phyloP scores from a whole-genome alignment of 2,797 vertebrate species.

The Siniperca obscura region DNA sequence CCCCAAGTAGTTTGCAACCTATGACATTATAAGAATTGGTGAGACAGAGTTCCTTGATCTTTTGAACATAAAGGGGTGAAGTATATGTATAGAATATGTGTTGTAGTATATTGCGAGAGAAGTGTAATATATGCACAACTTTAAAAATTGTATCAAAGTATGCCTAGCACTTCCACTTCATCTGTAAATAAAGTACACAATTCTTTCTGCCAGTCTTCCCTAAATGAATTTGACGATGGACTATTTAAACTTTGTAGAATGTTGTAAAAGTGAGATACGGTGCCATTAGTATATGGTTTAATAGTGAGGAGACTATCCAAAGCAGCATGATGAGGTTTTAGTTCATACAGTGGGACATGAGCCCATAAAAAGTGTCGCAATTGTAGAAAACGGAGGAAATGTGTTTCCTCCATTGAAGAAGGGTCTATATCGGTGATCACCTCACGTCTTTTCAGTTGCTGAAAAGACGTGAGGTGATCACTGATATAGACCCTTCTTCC shows the following conservation, averaged over 20 bases:
- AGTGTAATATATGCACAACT: not conserved
- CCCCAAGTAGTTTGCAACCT: not conserved
- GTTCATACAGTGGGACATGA: not conserved
- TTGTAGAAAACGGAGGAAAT: not conserved
- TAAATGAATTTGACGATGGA: not conserved
- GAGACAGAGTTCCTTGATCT: not conserved
- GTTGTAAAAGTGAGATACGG: slow-evolving; percentile 6
- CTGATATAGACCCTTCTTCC: not conserved
- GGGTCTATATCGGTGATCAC: too few species aligned
- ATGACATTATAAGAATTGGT: not conserved
- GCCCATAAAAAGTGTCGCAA: not conserved
- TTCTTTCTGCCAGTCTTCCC: slow-evolving; percentile 7
- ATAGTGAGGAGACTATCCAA: not conserved
- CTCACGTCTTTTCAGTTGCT: too few species aligned
- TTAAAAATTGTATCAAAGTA: not conserved
- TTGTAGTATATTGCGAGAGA: not conserved
- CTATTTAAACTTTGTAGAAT: not conserved
- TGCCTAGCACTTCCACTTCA: not conserved
- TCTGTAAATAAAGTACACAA: not conserved
- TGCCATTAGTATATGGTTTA: not conserved
- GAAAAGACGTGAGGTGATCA: not conserved
- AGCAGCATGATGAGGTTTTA: not conserved
- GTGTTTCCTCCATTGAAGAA: too few species aligned
- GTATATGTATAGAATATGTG: not conserved
- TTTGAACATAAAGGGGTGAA: not conserved